Evolutionary conservation across 2,113 vertebrate genomes (phyloP), one percentile per base, ranked within the genome.

Genomic region (Limnothrissa miodon): DNA sequence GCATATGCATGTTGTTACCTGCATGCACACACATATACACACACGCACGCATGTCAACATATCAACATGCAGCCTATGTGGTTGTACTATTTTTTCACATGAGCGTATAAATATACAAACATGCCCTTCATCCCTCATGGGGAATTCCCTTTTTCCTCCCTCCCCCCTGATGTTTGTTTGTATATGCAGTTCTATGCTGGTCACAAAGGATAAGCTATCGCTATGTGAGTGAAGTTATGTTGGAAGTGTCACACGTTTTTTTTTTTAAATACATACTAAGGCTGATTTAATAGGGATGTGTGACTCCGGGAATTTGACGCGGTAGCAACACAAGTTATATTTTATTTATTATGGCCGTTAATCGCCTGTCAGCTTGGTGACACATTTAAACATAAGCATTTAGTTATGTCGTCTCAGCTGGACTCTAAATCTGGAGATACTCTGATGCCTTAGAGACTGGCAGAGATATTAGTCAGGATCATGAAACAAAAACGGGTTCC

Each of bases 181-280:
- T 36, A 33, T 70, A 29, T 36, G 66, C 33, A 17, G 33, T 74
- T 70, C 81, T 83, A 78, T 83, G 82, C 79, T 81, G 13, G 9
- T 39, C n/a, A 1, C 53, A 19, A 36, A 33, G 11, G 66, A 33
- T 74, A 15, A 15, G 33, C 66, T 39, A 15, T 15, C 66, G 33
- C 4, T 74, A 17, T 74, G 66, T 17, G 0, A 33, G 29, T 74
- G 29, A 74, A 33, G 25, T 33, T 33, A 74, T 36, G 66, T 74
- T 74, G 66, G 36, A 74, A 36, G 66, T 74, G 66, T 10, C 33
- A 74, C 66, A 17, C 29, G 66, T 36, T 33, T 33, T 74, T 36
- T 39, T 74, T 74, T 29, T 74, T n/a, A n/a, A 9, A 70, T 70
- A 70, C 62, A 70, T 36, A 13, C 62, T 29, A 74, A 33, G 11